Evolutionary conservation across 2,113 vertebrate genomes (phyloP).

Genomic region (Potamarius usumacintae): DNA sequence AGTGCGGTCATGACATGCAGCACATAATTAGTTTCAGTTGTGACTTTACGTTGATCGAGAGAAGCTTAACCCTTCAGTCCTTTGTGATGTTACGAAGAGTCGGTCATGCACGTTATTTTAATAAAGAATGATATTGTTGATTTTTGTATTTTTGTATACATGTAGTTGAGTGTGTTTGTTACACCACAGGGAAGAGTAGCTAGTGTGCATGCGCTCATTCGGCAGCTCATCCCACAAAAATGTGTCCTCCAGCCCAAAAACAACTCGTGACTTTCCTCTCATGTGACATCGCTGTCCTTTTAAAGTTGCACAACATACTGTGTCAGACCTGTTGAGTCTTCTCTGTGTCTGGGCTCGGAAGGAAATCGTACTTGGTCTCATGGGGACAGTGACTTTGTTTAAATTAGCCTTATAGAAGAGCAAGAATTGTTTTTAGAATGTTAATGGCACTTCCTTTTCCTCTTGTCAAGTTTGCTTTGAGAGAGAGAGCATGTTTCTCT

Average conservation of each 20-base stretch:
- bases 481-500: background rate
- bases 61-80: background rate
- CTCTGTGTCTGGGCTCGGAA: background rate
- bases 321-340: background rate
- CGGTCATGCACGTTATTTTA: background rate
- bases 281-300: slow-evolving; percentile 9
- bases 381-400: background rate
- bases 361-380: background rate
- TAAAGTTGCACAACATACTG: slow-evolving; percentile 12
- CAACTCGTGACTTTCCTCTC: slow-evolving; percentile 27
- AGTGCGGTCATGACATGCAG: background rate
- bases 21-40: background rate
- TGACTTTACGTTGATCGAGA: background rate
- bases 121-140: background rate
- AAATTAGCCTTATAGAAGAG: background rate
- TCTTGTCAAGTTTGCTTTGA: background rate
- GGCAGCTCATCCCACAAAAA: slow-evolving; percentile 26
- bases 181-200: background rate
- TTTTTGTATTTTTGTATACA: background rate
- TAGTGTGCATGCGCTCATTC: background rate
- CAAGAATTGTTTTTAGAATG: background rate
- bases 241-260: slow-evolving; percentile 21
- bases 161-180: background rate
- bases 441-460: background rate
- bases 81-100: background rate